phyloP scores from a whole-genome alignment of 2,888 invertebrate species.

The Diaphora mendica region DNA sequence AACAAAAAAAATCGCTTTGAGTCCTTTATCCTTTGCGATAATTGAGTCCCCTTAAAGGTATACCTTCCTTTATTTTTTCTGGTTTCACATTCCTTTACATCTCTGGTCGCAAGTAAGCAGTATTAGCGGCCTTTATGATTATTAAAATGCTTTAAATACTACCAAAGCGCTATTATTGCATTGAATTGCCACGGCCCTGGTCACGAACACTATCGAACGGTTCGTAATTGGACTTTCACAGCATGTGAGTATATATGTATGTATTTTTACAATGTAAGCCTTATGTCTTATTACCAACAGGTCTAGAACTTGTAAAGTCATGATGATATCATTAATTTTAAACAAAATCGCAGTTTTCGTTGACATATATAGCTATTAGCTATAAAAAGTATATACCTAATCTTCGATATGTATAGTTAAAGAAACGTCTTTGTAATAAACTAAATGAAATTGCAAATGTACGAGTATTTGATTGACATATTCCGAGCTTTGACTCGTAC shows the following conservation, averaged over 20 bases:
- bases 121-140: constrained; percentile 15
- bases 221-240: constrained; percentile 6
- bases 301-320: not conserved
- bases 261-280: not conserved
- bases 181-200: constrained; percentile 4
- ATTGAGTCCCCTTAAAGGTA: not conserved
- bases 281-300: not conserved
- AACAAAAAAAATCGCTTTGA: not conserved
- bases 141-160: constrained; percentile 14
- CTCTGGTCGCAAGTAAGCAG: constrained; percentile 4
- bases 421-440: not conserved
- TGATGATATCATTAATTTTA: not conserved
- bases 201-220: constrained; percentile 14
- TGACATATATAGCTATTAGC: no score
- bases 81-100: constrained; percentile 1
- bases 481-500: not conserved
- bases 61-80: not conserved
- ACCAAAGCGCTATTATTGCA: constrained; percentile 11
- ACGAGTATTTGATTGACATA: not conserved
- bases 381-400: not conserved
- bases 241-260: not conserved
- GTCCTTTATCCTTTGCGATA: not conserved
- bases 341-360: not conserved
- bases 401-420: not conserved
- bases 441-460: not conserved